These are phyloP conservation scores for Lophotis ruficrista DNA, from an alignment of 2,113 vertebrate species.

Conservation along the genomic window DNA sequence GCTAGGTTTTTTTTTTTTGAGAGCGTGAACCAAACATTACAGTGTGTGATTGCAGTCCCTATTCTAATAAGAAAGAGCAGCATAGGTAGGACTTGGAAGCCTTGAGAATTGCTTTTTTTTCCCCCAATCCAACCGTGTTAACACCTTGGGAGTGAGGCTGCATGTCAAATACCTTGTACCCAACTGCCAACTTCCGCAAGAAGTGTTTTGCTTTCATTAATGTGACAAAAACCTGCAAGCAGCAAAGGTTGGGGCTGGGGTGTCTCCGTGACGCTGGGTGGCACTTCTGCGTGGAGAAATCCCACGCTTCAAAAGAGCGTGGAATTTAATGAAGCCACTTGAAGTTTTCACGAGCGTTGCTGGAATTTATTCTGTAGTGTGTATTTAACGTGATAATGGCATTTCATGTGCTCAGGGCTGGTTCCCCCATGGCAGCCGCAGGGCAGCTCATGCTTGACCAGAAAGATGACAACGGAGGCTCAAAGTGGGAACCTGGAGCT, in stretches of 20 bases:
- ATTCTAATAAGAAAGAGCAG: not conserved
- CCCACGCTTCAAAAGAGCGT: not conserved
- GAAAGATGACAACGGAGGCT: not conserved
- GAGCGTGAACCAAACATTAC: not conserved
- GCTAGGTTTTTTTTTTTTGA: not conserved
- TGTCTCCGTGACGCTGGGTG: not conserved
- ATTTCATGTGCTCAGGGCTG: fast-evolving
- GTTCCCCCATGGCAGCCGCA: not conserved
- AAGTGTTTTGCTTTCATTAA: not conserved
- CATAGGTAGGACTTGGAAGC: not conserved
- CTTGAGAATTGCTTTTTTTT: not conserved
- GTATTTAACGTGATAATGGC: fast-evolving
- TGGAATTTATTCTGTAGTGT: not conserved
- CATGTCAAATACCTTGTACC: not conserved
- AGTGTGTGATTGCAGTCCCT: not conserved
- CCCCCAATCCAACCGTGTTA: not conserved
- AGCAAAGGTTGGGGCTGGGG: not conserved
- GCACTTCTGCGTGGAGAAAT: not conserved
- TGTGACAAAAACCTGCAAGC: not conserved
- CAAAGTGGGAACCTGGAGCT: not conserved
- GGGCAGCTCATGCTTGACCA: not conserved
- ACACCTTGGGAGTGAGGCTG: not conserved
- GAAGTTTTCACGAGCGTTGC: not conserved
- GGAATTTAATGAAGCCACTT: not conserved
- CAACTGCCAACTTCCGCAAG: not conserved